Percentiles rank a stretch among this genome's conserved stretches.
phyloP scores from a whole-genome alignment of 2,888 invertebrate species.

The Molorchus minor region DNA sequence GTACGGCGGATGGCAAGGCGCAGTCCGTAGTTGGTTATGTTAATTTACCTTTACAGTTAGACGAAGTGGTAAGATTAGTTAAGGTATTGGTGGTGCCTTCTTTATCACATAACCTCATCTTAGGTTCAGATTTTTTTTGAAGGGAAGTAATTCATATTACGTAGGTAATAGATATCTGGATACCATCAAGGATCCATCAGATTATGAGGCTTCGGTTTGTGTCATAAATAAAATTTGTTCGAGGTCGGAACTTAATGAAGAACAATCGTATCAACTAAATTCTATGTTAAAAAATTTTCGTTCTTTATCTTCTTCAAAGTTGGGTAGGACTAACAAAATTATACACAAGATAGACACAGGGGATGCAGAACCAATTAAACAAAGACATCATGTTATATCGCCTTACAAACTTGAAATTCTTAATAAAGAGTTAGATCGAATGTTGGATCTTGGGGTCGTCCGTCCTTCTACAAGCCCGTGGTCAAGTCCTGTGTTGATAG shows the following conservation, averaged over 20 bases:
- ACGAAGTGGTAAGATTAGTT: not conserved
- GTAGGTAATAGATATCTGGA: not conserved
- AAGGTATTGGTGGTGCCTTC: too few relatives aligned
- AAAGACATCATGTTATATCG: slow-evolving; percentile 1
- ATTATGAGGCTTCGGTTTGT: not conserved
- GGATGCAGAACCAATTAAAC: not conserved
- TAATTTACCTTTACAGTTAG: not conserved
- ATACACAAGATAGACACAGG: not conserved
- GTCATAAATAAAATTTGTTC: not conserved
- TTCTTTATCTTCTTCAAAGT: not conserved
- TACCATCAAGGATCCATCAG: too few relatives aligned
- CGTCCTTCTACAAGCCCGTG: slow-evolving; percentile 43
- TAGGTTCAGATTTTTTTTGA: slow-evolving; percentile 6
- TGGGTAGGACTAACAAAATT: not conserved
- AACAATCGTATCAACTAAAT: not conserved
- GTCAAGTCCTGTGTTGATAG: slow-evolving; percentile 41
- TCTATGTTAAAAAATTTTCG: not conserved
- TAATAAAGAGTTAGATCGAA: slow-evolving; percentile 23
- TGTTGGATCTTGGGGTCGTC: slow-evolving; percentile 44
- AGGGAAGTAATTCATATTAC: not conserved
- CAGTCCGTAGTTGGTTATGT: not conserved
- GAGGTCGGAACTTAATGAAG: not conserved
- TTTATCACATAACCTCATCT: not conserved
- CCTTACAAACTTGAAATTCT: slow-evolving; percentile 6
- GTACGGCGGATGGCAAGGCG: not conserved